phyloP scores from a whole-genome alignment of 2,888 invertebrate species.

The Suillia variegata region DNA sequence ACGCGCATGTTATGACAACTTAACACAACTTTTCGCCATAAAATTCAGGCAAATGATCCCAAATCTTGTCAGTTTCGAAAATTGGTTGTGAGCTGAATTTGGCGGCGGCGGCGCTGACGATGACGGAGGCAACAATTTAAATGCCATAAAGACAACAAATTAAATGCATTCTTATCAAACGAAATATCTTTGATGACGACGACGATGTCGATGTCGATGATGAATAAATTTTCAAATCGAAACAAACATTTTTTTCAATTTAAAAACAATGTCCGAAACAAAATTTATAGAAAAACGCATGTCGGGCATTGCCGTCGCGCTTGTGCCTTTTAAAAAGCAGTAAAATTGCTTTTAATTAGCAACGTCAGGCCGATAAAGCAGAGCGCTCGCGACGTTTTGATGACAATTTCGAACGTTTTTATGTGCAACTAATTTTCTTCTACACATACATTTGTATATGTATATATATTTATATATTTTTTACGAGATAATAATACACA shows the following conservation, averaged over 20 bases:
- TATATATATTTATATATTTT: no score
- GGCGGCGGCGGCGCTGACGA: background rate
- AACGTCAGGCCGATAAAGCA: no score
- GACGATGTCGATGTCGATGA: slow-evolving; percentile 9
- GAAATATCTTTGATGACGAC: slow-evolving; percentile 1
- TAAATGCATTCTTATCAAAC: slow-evolving; percentile 14
- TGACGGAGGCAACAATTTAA: slow-evolving; percentile 46
- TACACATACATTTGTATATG: no score
- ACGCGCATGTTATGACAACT: background rate
- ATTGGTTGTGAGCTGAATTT: no score
- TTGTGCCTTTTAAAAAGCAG: slow-evolving; percentile 20
- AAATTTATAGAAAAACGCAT: background rate
- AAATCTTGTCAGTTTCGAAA: no score
- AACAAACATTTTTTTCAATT: slow-evolving; percentile 13
- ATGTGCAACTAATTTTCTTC: no score
- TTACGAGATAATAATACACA: background rate
- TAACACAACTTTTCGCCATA: background rate
- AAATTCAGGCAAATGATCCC: background rate
- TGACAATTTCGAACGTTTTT: no score
- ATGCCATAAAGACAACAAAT: slow-evolving; percentile 41
- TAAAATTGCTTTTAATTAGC: slow-evolving; percentile 44
- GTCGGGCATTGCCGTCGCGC: no score
- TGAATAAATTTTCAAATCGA: slow-evolving; percentile 29
- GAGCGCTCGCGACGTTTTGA: no score
- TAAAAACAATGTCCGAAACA: background rate